Conservation (phyloP, 2,888 invertebrate genomes). For the Heteromurus nitidus region DNA sequence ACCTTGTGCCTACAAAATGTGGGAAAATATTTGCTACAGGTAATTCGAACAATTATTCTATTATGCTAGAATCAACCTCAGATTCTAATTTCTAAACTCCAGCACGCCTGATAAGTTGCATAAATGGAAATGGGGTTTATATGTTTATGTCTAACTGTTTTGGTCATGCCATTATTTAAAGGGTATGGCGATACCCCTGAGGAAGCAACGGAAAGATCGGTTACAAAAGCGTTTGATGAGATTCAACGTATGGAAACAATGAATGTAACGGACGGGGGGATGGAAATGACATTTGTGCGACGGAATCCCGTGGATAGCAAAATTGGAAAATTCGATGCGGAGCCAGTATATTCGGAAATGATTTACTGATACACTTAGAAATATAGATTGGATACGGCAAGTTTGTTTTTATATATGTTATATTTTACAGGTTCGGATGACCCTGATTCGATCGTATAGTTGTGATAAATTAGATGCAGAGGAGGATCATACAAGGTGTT, state of each 20-base stretch:
- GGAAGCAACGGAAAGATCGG: constrained; percentile 55
- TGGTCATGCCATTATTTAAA: too few species aligned
- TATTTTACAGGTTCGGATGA: constrained; percentile 27
- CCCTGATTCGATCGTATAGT: constrained; percentile 28
- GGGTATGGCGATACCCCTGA: constrained; percentile 53
- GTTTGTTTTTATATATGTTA: not conserved
- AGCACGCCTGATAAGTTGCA: too few species aligned
- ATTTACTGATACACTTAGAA: not conserved
- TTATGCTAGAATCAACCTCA: too few species aligned
- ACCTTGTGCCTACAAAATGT: constrained; percentile 38
- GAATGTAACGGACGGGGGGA: not conserved
- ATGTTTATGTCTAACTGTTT: too few species aligned
- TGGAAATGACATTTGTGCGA: constrained; percentile 20
- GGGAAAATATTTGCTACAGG: constrained; percentile 55
- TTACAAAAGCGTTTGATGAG: constrained; percentile 37
- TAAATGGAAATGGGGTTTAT: too few species aligned
- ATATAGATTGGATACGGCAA: too few species aligned
- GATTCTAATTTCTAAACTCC: too few species aligned
- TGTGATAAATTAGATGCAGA: not conserved
- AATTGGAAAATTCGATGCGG: constrained; percentile 25
- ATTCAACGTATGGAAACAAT: constrained; percentile 32
- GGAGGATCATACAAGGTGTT: not conserved
- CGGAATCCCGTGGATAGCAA: constrained; percentile 22
- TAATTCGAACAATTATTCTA: too few species aligned
- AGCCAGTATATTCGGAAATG: constrained; percentile 3